phyloP scores from a whole-genome alignment of 2,888 invertebrate species.

The Geophilus truncorum region DNA sequence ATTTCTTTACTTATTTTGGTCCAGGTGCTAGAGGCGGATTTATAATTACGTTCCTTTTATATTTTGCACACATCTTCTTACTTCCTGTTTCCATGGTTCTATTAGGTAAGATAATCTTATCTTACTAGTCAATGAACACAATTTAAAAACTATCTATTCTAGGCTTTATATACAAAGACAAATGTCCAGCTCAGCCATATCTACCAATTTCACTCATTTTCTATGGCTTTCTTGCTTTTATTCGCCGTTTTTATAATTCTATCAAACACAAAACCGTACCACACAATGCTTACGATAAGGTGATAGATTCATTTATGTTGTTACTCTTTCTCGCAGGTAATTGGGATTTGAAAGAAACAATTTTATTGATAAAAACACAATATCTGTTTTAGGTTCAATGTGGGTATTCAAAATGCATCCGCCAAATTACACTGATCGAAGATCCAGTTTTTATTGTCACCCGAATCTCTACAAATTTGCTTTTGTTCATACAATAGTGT shows the following conservation, averaged over 20 bases:
- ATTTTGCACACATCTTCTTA: not conserved
- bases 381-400: not conserved
- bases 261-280: not conserved
- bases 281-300: not conserved
- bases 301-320: not conserved
- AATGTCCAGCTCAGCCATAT: not conserved
- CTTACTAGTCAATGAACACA: not conserved
- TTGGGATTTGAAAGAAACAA: no score
- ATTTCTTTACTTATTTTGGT: not conserved
- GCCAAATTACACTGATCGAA: not conserved
- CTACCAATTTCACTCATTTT: not conserved
- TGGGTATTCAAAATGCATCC: not conserved
- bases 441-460: not conserved
- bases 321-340: not conserved
- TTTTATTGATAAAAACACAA: not conserved
- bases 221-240: not conserved
- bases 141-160: not conserved
- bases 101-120: not conserved
- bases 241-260: no score
- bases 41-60: not conserved
- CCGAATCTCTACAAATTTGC: not conserved
- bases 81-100: not conserved
- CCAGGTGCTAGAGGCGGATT: not conserved
- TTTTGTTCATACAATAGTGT: not conserved
- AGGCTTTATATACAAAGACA: not conserved